Base-by-base conservation (phyloP, 2,797 vertebrate species). In the Thalassophryne amazonica region DNA sequence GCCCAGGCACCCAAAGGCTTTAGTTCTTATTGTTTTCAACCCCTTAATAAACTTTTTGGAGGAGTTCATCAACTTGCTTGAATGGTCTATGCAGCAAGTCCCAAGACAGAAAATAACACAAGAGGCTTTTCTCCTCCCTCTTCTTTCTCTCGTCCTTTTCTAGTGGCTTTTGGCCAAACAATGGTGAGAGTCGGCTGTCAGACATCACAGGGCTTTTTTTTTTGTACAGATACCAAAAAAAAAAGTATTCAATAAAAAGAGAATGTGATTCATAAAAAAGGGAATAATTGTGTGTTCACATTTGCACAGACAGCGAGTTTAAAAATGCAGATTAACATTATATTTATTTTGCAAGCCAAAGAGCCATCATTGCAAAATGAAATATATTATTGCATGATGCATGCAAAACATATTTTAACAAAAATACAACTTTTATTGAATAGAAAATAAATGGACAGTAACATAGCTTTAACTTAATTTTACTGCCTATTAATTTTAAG, bases 41-140 rank as follows among this genome's bases (percentile, higher is more conserved):
- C 90, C 92, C 95, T 98, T 98, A 99, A 99, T 99, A 98, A 98
- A 98, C 97, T 98, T 98, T 98, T 95, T 93, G 91, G 94, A 94
- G 93, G 96, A 99, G 97, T 99, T 98, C 94, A 99, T 98, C 95
- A 98, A 96, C 93, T 93, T 84, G 86, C 89, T 91, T 97, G 94
- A 97, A 96, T 97, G 87, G 94, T 86, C 92, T 86, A 93, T 92
- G 92, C 87, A 91, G 92, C 90, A 73, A 93, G 95, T 94, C 93
- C 93, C 88, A 91, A 92, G 86, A 92, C 84, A 84, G 83, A 89
- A 86, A 92, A 91, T 91, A 94, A 94, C 93, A 96, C 93, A 96
- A 90, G 91, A 91, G 78, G 88, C 86, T 88, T 88, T 80, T 60
- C 61, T 85, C 85, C 85, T 88, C 83, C 82, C 87, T 90, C 81